phyloP scores from a whole-genome alignment of 1,140 invertebrate species.

The Caerostris darwini region DNA sequence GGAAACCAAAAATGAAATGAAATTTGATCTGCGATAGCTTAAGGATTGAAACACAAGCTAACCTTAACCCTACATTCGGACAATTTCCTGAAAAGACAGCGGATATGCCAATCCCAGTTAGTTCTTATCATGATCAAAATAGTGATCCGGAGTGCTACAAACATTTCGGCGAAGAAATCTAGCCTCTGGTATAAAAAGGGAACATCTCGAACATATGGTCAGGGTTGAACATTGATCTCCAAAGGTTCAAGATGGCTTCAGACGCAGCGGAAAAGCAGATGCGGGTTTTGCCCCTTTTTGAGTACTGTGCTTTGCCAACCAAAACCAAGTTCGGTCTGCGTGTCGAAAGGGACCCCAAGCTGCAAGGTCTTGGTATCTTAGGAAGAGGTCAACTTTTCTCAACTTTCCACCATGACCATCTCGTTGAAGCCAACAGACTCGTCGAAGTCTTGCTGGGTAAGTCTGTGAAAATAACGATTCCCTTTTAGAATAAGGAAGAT shows the following conservation, averaged over 20 bases:
- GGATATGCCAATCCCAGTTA: conserved; percentile 42
- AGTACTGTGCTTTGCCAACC: conserved; percentile 56
- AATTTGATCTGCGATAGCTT: too few relatives aligned
- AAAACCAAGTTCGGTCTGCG: conserved; percentile 70
- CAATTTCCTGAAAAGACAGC: neutral
- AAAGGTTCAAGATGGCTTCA: conserved; percentile 54
- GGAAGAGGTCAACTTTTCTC: conserved; percentile 75
- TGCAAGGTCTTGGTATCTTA: conserved; percentile 62
- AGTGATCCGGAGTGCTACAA: neutral
- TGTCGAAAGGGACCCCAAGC: conserved; percentile 56
- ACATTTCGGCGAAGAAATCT: conserved; percentile 55
- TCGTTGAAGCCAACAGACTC: conserved; percentile 69
- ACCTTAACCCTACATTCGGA: too few relatives aligned
- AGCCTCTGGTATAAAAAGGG: neutral
- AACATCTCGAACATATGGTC: neutral
- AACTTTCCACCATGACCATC: conserved; percentile 67
- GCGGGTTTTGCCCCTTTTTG: conserved; percentile 72
- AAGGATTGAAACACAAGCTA: too few relatives aligned
- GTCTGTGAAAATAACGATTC: neutral
- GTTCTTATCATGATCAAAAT: conserved; percentile 53
- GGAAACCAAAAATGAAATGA: too few relatives aligned
- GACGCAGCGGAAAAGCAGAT: conserved; percentile 73
- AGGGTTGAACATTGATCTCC: neutral
- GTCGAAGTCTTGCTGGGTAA: conserved; percentile 71
- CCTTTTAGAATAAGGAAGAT: neutral